Percentiles rank a stretch among this genome's conserved stretches.
These are phyloP conservation scores for Orthosia cruda DNA, from an alignment of 2,888 invertebrate species.

Conservation along the genomic window DNA sequence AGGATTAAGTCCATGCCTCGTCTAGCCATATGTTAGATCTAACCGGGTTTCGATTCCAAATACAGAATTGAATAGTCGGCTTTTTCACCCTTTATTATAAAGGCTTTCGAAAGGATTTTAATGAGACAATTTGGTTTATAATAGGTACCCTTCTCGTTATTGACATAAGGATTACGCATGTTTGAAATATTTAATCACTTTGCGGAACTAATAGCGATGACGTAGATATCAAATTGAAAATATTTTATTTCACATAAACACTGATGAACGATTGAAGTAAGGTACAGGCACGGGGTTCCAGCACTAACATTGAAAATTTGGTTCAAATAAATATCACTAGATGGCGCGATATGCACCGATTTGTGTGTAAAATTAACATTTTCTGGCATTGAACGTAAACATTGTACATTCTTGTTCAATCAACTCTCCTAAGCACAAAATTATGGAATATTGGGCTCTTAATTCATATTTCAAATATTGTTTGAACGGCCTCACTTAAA, in stretches of 20 bases:
- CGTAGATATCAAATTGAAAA: neutral
- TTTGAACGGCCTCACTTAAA: no score
- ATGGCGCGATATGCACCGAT: no score
- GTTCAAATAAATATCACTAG: no score
- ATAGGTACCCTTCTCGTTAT: neutral
- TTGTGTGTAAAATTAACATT: no score
- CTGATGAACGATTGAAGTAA: no score
- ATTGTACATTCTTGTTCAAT: no score
- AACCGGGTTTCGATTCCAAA: constrained; percentile 16
- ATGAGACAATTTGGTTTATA: neutral
- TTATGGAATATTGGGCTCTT: no score
- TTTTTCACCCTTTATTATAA: neutral
- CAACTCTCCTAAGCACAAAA: no score
- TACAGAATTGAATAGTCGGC: constrained; percentile 26
- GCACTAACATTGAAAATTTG: no score
- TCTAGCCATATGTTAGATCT: constrained; percentile 16
- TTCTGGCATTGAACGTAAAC: no score
- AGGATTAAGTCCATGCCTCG: constrained; percentile 53
- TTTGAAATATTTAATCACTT: neutral
- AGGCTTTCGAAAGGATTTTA: neutral
- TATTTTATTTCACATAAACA: neutral
- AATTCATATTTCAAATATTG: no score
- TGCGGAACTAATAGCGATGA: neutral
- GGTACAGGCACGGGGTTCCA: no score
- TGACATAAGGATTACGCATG: neutral